Percentiles rank a stretch among this genome's conserved stretches.
Evolutionary conservation across 2,888 invertebrate species (phyloP).

Genomic region (Zhengitettix transpicula): DNA sequence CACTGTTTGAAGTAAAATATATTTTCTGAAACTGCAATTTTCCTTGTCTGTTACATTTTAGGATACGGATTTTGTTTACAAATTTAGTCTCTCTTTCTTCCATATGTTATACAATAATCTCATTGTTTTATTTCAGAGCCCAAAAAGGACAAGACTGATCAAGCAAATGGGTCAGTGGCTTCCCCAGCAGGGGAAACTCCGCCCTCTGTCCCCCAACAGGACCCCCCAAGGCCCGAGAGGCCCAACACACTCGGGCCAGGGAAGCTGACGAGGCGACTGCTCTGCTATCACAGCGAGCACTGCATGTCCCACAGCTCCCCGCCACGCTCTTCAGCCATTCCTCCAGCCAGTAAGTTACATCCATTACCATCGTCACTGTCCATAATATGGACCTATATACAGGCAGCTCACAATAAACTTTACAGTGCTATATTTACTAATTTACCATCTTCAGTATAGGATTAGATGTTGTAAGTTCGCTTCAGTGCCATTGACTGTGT

Average conservation of each 20-base stretch:
- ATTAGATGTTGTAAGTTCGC: too few species aligned
- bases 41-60: too few species aligned
- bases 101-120: not conserved
- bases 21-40: too few species aligned
- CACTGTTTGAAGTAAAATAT: too few species aligned
- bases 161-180: slow-evolving; percentile 39
- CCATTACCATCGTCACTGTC: too few species aligned
- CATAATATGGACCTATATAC: too few species aligned
- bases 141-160: slow-evolving; percentile 84
- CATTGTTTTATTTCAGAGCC: slow-evolving; percentile 43
- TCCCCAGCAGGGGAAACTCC: slow-evolving; percentile 13
- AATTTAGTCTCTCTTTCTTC: not conserved
- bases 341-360: too few species aligned
- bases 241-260: slow-evolving; percentile 58
- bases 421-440: too few species aligned
- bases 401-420: too few species aligned
- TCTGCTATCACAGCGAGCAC: slow-evolving; percentile 67
- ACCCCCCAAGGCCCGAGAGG: slow-evolving; percentile 50
- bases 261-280: slow-evolving; percentile 55
- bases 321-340: not conserved
- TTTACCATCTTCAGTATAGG: too few species aligned
- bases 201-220: slow-evolving; percentile 21
- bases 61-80: not conserved
- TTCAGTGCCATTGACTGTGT: too few species aligned
- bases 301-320: slow-evolving; percentile 30